Conservation (phyloP, 1,140 invertebrate genomes). For the Drosophila nigromelanica region DNA sequence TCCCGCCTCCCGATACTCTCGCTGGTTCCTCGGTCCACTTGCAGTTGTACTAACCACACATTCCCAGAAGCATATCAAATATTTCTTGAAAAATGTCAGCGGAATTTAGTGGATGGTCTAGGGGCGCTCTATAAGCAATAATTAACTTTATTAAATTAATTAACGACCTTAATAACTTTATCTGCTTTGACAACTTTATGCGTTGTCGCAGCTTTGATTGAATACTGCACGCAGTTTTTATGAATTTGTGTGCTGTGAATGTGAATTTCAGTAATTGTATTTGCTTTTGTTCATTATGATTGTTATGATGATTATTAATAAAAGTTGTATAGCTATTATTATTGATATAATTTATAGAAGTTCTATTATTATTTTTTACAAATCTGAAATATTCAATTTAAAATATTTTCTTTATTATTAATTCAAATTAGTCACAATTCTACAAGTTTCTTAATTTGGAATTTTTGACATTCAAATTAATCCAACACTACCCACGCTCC, state of each 20-base stretch:
- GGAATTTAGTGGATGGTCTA: neutral
- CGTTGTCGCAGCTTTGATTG: constrained; percentile 42
- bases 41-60: constrained; percentile 25
- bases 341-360: neutral
- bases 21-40: too few species aligned
- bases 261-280: too few species aligned
- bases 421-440: too few species aligned
- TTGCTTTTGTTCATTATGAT: too few species aligned
- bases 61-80: constrained; percentile 56
- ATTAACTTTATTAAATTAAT: constrained; percentile 64
- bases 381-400: too few species aligned
- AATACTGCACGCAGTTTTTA: constrained; percentile 20
- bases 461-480: neutral
- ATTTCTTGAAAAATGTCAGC: constrained; percentile 55
- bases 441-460: too few species aligned
- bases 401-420: too few species aligned
- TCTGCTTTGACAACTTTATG: constrained; percentile 64
- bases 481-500: neutral
- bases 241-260: too few species aligned
- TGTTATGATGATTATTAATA: too few species aligned
- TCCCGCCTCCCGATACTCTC: neutral
- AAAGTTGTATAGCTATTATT: too few species aligned
- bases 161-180: constrained; percentile 66
- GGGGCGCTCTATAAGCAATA: constrained; percentile 47
- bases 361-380: neutral